Conservation (phyloP, 2,113 vertebrate genomes). For the Protomyctophum bolini region DNA sequence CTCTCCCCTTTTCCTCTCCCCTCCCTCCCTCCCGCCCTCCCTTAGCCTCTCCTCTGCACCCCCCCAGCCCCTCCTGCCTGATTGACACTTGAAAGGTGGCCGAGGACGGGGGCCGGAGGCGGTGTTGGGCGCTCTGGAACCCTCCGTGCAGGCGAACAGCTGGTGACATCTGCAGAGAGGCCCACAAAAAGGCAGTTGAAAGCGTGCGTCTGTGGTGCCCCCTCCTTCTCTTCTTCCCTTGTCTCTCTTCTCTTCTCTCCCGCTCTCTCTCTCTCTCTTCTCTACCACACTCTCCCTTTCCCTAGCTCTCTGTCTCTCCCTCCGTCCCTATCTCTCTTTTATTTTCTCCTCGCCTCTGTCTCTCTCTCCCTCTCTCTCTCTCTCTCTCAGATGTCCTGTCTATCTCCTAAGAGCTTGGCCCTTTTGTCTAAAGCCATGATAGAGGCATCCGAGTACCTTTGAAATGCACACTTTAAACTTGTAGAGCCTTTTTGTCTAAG, state of each 20-base stretch:
- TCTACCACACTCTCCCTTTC: conserved; percentile 6
- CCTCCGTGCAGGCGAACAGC: conserved; percentile 96
- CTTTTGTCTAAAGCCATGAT: conserved; percentile 70
- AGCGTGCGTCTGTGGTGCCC: conserved; percentile 76
- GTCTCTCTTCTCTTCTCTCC: conserved; percentile 36
- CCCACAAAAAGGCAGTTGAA: conserved; percentile 98
- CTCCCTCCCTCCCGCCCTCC: conserved; percentile 53
- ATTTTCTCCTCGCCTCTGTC: conserved; percentile 9
- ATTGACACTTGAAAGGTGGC: conserved; percentile 99
- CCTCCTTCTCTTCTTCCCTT: conserved; percentile 44
- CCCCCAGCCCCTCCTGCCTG: conserved; percentile 85
- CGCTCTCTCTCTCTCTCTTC: conserved; percentile 47
- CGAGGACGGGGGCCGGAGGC: conserved; percentile 95
- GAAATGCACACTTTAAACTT: conserved; percentile 73
- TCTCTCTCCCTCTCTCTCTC: conserved; percentile 17
- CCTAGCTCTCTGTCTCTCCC: conserved; percentile 45
- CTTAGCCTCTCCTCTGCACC: not conserved
- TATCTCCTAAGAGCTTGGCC: conserved; percentile 66
- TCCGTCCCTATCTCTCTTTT: conserved; percentile 45
- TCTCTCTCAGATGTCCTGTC: conserved; percentile 70
- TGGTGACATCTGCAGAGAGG: conserved; percentile 98
- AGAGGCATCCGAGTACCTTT: conserved; percentile 63
- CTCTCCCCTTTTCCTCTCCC: conserved; percentile 17
- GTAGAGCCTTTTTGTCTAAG: conserved; percentile 55
- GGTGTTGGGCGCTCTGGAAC: conserved; percentile 93